A percentile compares a stretch with the other conserved stretches of the same genome.
phyloP scores from a whole-genome alignment of 1,140 invertebrate genomes.

The Drosophila cardini region DNA sequence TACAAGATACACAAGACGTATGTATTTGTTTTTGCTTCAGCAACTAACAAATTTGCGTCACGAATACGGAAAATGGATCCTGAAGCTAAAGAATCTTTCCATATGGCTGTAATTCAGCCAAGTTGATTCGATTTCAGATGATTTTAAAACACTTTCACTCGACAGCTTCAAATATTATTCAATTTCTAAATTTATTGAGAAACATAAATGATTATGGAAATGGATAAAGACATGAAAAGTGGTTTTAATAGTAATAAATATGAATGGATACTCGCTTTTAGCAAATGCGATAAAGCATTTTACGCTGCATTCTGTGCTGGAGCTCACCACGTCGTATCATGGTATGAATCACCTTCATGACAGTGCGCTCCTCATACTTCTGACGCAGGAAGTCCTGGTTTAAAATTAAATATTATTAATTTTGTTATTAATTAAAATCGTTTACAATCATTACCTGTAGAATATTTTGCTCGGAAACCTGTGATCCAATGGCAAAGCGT shows the following conservation, averaged over 20 bases:
- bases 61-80: conserved; percentile 17
- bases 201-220: not conserved
- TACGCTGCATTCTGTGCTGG: conserved; percentile 97
- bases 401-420: conserved; percentile 6
- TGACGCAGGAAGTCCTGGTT: conserved; percentile 93
- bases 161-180: not conserved
- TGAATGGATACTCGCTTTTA: conserved; percentile 68
- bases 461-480: conserved; percentile 97
- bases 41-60: conserved; percentile 22
- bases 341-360: conserved; percentile 95
- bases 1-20: not conserved
- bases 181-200: conserved; percentile 14
- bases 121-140: not conserved
- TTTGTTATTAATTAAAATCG: not conserved
- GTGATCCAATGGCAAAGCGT: conserved; percentile 97
- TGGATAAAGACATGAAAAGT: not conserved
- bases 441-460: conserved; percentile 87
- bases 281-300: conserved; percentile 97
- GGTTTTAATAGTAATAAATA: conserved; percentile 1
- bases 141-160: conserved; percentile 3
- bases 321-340: conserved; percentile 98
- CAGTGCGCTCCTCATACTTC: conserved; percentile 95
- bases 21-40: conserved; percentile 21
- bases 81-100: conserved; percentile 7
- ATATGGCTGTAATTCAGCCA: conserved; percentile 5